A percentile compares a stretch with the other conserved stretches of the same genome.
phyloP scores from a whole-genome alignment of 1,140 invertebrate species.

The Lethocerus indicus region DNA sequence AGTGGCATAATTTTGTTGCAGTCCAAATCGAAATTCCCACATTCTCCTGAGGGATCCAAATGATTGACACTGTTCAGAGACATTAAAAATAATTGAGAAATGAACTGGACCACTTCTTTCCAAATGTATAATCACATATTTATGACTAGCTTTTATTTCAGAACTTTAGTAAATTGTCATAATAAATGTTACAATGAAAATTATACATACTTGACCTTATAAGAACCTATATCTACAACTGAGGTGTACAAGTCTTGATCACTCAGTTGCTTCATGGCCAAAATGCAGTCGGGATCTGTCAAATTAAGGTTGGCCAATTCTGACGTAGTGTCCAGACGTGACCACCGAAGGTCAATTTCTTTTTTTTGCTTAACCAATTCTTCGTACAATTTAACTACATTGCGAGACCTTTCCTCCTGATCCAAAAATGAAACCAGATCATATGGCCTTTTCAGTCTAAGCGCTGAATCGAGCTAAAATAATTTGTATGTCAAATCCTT shows the following conservation, averaged over 20 bases:
- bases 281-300: constrained; percentile 47
- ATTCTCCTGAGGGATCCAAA: too few relatives aligned
- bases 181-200: not conserved
- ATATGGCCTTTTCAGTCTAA: constrained; percentile 33
- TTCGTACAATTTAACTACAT: constrained; percentile 43
- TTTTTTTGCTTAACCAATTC: constrained; percentile 44
- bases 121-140: not conserved
- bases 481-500: too few relatives aligned
- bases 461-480: constrained; percentile 2
- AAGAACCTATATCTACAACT: constrained; percentile 31
- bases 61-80: too few relatives aligned
- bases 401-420: constrained; percentile 51
- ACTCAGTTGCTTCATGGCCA: constrained; percentile 37
- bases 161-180: not conserved
- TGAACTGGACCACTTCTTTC: too few relatives aligned
- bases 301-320: constrained; percentile 42
- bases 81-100: too few relatives aligned
- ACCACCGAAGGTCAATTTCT: constrained; percentile 43
- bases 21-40: constrained; percentile 31
- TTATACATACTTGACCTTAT: constrained; percentile 24
- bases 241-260: constrained; percentile 55
- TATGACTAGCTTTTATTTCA: not conserved
- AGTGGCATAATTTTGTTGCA: constrained; percentile 45
- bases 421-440: constrained; percentile 65
- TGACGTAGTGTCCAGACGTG: constrained; percentile 34